Percentiles rank a stretch among this genome's conserved stretches.
Evolutionary conservation across 1,140 invertebrate species (phyloP).

Genomic region (Leptoteleia sp.): DNA sequence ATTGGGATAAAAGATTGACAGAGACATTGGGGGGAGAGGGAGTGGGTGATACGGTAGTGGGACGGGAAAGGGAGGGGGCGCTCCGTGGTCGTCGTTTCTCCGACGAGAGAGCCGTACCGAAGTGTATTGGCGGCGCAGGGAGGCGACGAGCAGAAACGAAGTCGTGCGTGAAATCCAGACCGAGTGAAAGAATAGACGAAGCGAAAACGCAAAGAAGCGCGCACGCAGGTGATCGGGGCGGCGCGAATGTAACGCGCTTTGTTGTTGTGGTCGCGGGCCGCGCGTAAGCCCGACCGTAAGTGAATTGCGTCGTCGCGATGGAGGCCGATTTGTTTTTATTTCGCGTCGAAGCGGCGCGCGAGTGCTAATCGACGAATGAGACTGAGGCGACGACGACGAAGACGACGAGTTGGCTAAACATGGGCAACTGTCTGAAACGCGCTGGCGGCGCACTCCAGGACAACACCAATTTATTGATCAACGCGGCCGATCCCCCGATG

Average conservation of each 20-base stretch:
- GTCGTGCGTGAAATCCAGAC: too few species aligned
- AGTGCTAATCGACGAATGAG: slow-evolving; percentile 23
- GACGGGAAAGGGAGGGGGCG: too few species aligned
- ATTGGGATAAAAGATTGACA: too few species aligned
- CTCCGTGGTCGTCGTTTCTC: too few species aligned
- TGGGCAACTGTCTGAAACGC: slow-evolving; percentile 83
- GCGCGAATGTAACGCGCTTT: slow-evolving; percentile 1
- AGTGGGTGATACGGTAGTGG: too few species aligned
- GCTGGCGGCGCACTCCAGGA: slow-evolving; percentile 80
- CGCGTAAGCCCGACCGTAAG: background rate
- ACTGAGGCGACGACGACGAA: slow-evolving; percentile 11
- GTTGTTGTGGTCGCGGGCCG: slow-evolving; percentile 4
- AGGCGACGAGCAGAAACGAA: too few species aligned
- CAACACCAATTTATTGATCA: slow-evolving; percentile 82
- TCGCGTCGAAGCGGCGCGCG: slow-evolving; percentile 17
- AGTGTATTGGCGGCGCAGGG: too few species aligned
- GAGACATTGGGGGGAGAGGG: too few species aligned
- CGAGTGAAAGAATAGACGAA: too few species aligned
- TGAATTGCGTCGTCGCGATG: slow-evolving; percentile 45
- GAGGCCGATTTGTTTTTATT: slow-evolving; percentile 13
- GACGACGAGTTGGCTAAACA: slow-evolving; percentile 56
- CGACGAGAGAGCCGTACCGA: too few species aligned
- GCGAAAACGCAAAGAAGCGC: too few species aligned
- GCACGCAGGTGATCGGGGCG: background rate
- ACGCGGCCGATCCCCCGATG: slow-evolving; percentile 77